These are phyloP conservation scores for Ditylenchus dipsaci DNA, from an alignment of 1,140 invertebrate species.

Conservation along the genomic window DNA sequence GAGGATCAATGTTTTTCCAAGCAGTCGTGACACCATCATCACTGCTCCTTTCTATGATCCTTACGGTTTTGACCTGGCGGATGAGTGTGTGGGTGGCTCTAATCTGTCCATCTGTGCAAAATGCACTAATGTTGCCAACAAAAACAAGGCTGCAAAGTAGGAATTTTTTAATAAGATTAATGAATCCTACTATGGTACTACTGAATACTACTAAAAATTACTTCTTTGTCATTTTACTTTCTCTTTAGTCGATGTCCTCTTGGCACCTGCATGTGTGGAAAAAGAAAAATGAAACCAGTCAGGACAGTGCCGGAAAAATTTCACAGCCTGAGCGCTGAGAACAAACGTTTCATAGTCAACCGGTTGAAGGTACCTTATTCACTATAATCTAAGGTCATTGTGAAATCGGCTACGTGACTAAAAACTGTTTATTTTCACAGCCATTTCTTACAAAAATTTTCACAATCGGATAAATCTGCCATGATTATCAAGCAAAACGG, in stretches of 20 bases:
- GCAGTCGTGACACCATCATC: slow-evolving; percentile 14
- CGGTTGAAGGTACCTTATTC: background rate
- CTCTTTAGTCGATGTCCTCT: slow-evolving; percentile 29
- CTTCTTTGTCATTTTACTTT: background rate
- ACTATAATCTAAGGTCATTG: too few species aligned
- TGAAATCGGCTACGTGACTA: too few species aligned
- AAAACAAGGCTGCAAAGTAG: slow-evolving; percentile 17
- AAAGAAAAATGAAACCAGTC: slow-evolving; percentile 34
- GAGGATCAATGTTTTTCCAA: slow-evolving; percentile 21
- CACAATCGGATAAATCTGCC: too few species aligned
- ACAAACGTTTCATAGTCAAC: slow-evolving; percentile 28
- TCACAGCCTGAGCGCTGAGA: slow-evolving; percentile 10
- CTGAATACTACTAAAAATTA: too few species aligned
- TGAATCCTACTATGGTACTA: background rate
- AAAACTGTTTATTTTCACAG: too few species aligned
- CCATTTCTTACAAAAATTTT: too few species aligned
- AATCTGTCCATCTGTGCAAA: slow-evolving; percentile 28
- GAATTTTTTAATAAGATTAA: background rate
- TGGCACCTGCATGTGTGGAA: slow-evolving; percentile 26
- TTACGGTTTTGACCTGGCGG: background rate
- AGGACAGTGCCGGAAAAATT: slow-evolving; percentile 31
- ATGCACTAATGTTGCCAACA: slow-evolving; percentile 19
- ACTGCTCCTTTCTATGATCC: slow-evolving; percentile 8
- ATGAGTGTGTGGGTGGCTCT: background rate
- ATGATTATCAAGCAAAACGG: too few species aligned